Evolutionary conservation across 2,797 vertebrate genomes (phyloP).

Genomic region (Cyprinella venusta): DNA sequence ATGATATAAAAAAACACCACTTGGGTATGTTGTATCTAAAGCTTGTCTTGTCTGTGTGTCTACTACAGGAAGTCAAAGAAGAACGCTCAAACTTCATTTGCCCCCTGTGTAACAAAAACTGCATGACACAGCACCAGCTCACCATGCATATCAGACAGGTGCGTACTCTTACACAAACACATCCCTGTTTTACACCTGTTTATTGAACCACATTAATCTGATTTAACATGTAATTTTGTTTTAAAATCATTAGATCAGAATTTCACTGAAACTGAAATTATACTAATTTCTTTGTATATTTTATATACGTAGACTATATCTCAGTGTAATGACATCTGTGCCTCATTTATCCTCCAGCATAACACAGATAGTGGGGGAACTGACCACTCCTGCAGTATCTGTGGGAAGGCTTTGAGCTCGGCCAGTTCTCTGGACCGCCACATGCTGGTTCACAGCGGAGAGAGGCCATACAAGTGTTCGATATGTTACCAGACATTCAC

Average conservation of each 20-base stretch:
- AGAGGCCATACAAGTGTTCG: conserved; percentile 92
- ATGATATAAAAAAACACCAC: neutral
- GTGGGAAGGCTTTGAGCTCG: conserved; percentile 95
- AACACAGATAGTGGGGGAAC: conserved; percentile 91
- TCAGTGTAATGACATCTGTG: neutral
- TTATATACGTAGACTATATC: neutral
- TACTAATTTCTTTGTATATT: too few relatives aligned
- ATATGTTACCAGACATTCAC: conserved; percentile 96
- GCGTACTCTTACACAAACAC: neutral
- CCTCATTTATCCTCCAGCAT: conserved; percentile 78
- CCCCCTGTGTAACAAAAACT: conserved; percentile 93
- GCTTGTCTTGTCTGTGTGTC: conserved; percentile 34
- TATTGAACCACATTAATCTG: neutral
- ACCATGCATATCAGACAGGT: conserved; percentile 99
- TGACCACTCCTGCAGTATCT: conserved; percentile 98
- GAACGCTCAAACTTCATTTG: conserved; percentile 87
- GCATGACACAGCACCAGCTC: conserved; percentile 90
- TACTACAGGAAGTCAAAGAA: conserved; percentile 89
- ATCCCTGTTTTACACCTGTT: conserved; percentile 15
- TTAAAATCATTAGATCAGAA: neutral
- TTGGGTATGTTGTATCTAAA: conserved; percentile 7
- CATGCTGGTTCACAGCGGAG: conserved; percentile 98
- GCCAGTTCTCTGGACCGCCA: conserved; percentile 96
- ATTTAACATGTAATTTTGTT: neutral
- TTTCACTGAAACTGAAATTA: neutral